phyloP scores from a whole-genome alignment of 37 sponge, comb jelly and placozoan species.

The Cladorhizidae sp. region DNA sequence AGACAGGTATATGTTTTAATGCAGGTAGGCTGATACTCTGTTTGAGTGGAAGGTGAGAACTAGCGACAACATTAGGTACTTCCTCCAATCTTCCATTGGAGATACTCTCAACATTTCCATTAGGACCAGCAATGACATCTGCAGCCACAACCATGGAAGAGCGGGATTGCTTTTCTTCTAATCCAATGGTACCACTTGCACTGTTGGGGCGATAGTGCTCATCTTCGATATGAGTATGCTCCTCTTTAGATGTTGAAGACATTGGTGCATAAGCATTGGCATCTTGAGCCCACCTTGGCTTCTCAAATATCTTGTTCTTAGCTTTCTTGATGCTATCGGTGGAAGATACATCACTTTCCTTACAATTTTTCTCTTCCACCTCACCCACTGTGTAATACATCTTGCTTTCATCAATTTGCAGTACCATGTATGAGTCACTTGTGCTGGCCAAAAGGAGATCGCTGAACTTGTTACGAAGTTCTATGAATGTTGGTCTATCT shows the following conservation, averaged over 20 bases:
- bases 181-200: not conserved
- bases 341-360: not conserved
- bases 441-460: constrained; percentile 1
- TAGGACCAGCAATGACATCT: too few species aligned
- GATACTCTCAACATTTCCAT: too few species aligned
- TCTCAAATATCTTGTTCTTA: constrained; percentile 2
- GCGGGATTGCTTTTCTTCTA: not conserved
- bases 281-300: constrained; percentile 6
- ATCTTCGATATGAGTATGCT: not conserved
- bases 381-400: constrained; percentile 42
- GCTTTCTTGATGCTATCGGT: constrained; percentile 7
- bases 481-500: constrained; percentile 40
- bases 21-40: not conserved
- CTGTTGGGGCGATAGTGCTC: not conserved
- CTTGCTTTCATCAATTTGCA: constrained; percentile 33
- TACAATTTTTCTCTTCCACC: not conserved
- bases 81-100: not conserved
- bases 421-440: constrained; percentile 39
- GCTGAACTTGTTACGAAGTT: constrained; percentile 36
- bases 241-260: constrained; percentile 1
- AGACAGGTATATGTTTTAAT: not conserved
- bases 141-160: too few species aligned
- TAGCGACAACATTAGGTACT: not conserved
- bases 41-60: not conserved
- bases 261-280: not conserved